These are phyloP conservation scores for Anaspis maculata DNA, from an alignment of 2,888 invertebrate species.

Conservation along the genomic window DNA sequence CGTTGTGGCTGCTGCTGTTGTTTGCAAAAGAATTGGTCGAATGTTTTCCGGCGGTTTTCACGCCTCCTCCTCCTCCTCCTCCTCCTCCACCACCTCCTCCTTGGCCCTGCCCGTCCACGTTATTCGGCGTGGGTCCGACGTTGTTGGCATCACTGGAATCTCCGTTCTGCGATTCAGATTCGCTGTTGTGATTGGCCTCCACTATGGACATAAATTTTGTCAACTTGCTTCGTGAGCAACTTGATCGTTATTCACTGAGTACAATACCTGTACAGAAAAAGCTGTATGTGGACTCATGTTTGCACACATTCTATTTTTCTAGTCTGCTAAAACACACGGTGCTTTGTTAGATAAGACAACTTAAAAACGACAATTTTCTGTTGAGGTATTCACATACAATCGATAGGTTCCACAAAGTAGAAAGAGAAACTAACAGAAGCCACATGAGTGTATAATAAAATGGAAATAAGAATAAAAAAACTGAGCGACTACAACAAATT, in stretches of 20 bases:
- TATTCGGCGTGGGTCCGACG: conserved; percentile 28
- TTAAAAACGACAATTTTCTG: conserved; percentile 9
- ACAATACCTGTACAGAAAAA: conserved; percentile 20
- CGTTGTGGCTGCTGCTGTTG: conserved; percentile 37
- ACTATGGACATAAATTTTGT: conserved; percentile 46
- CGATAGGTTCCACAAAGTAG: too few species aligned
- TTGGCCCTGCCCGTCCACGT: conserved; percentile 36
- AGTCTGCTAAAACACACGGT: conserved; percentile 10
- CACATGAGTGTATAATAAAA: not conserved
- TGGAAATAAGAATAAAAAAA: not conserved
- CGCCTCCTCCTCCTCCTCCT: too few species aligned
- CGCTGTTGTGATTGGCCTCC: conserved; percentile 79
- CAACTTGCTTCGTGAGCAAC: too few species aligned
- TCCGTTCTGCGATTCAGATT: conserved; percentile 78
- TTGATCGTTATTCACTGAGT: not conserved
- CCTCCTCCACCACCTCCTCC: too few species aligned
- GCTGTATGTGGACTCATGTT: too few species aligned
- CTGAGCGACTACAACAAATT: too few species aligned
- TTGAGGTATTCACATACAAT: conserved; percentile 18
- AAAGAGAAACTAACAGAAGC: not conserved
- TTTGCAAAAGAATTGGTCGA: conserved; percentile 27
- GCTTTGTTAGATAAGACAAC: not conserved
- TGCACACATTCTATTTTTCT: not conserved
- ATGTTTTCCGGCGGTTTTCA: conserved; percentile 40
- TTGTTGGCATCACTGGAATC: conserved; percentile 58